Conservation (phyloP, 2,113 vertebrate species). For the Tautogolabrus adspersus region DNA sequence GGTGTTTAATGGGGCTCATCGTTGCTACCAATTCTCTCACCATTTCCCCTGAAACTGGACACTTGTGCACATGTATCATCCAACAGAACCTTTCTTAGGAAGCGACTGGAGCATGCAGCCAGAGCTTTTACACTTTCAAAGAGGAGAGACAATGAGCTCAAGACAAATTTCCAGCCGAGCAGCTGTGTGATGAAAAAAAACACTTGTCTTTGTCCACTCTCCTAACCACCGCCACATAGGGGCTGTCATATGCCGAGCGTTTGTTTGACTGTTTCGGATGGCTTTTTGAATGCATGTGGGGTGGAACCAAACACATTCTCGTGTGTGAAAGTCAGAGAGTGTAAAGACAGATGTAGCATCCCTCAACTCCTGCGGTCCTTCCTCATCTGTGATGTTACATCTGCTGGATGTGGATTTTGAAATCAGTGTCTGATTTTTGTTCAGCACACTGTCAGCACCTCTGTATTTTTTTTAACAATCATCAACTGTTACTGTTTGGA, state of each 20-base stretch:
- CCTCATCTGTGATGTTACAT: conserved; percentile 7
- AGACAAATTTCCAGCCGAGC: conserved; percentile 56
- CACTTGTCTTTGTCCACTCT: conserved; percentile 42
- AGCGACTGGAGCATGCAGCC: conserved; percentile 81
- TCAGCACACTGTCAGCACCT: no score
- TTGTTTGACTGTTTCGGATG: conserved; percentile 67
- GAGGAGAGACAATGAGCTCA: conserved; percentile 49
- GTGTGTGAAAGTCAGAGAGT: conserved; percentile 60
- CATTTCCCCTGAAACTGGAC: conserved; percentile 87
- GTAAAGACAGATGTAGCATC: conserved; percentile 34
- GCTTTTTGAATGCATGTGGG: conserved; percentile 62
- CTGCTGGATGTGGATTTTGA: conserved; percentile 1
- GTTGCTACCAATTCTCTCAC: conserved; percentile 71
- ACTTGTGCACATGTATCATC: conserved; percentile 80
- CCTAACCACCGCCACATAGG: conserved; percentile 64
- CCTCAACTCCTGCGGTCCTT: conserved; percentile 7
- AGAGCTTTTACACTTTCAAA: conserved; percentile 71
- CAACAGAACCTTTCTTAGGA: conserved; percentile 82
- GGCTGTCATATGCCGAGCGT: conserved; percentile 61
- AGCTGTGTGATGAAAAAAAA: conserved; percentile 67
- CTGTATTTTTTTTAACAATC: no score
- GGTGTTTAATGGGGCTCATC: conserved; percentile 87
- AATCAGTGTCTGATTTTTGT: background rate
- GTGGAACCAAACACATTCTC: conserved; percentile 71
- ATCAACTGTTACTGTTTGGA: no score